Evolutionary conservation across 2,888 invertebrate genomes (phyloP), one percentile per base, ranked within the genome.

Genomic region (Salpingus planirostris): DNA sequence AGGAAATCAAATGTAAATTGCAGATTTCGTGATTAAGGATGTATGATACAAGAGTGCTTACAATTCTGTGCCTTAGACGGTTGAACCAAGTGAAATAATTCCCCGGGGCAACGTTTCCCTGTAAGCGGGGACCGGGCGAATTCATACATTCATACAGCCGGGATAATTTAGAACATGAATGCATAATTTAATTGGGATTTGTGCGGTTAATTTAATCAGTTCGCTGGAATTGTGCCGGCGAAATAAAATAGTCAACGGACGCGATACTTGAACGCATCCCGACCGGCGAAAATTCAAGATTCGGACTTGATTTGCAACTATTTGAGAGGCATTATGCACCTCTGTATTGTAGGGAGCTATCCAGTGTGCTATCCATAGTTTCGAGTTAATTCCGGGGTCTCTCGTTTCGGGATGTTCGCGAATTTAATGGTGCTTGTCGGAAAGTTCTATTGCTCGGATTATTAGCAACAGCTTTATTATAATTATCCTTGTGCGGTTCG

Each of bases 131-230:
- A 42, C 42, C 38, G 36, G 40, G 38, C 43, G n/a, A 42, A 42
- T 46, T 42, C 40, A 44, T 43, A 40, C 40, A 42, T 47, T 42
- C 43, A 44, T 44, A 47, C 42, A 46, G 44, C 42, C 37, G 41
- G 42, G 39, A 48, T 49, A 52, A 44, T 49, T 49, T 44, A 38
- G 49, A 46, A 43, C 43, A 43, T 47, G 49, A 50, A 50, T 53
- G 44, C 44, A 47, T 52, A 50, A 52, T 50, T 51, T 47, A 52
- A 52, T 50, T 47, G 47, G 44, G 47, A 50, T 46, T 49, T 49
- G 49, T 45, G 44, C 44, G 47, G 46, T 35, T 49, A 49, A 50
- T 49, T 52, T 49, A 47, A 49, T 49, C 46, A 47, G 40, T 38
- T 44, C 39, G 31, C 38, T 33, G 38, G 37, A 43, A 36, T 34